Evolutionary conservation across 2,888 invertebrate species (phyloP).

Genomic region (Lasioglossum oenotherae): DNA sequence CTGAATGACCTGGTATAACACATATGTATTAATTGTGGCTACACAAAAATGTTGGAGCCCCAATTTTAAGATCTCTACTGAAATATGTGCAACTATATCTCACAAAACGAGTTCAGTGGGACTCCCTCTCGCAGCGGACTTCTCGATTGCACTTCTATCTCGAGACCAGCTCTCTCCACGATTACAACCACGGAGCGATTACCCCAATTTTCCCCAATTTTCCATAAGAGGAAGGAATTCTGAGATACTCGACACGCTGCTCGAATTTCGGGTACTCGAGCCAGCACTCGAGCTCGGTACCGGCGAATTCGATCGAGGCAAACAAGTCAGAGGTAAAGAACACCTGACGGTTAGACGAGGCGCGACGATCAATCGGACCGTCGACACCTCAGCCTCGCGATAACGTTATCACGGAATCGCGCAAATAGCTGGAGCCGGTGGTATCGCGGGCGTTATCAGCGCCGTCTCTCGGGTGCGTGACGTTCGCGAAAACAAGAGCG

Average conservation of each 20-base stretch:
- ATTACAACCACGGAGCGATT: background rate
- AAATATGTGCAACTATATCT: too few relatives aligned
- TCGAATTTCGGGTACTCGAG: background rate
- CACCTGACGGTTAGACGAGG: background rate
- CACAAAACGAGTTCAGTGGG: too few relatives aligned
- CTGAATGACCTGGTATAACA: too few relatives aligned
- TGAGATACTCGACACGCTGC: background rate
- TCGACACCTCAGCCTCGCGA: constrained; percentile 27
- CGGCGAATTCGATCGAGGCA: background rate
- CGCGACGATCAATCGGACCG: constrained; percentile 27
- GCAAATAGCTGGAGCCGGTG: constrained; percentile 38
- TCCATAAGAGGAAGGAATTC: background rate
- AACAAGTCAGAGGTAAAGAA: background rate
- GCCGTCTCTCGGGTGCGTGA: constrained; percentile 30
- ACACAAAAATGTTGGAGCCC: too few relatives aligned
- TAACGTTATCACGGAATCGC: constrained; percentile 52
- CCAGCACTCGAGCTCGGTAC: background rate
- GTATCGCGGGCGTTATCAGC: constrained; percentile 38
- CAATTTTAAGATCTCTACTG: too few relatives aligned
- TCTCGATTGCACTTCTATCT: background rate
- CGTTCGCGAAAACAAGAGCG: constrained; percentile 49
- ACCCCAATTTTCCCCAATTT: background rate
- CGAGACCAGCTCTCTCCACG: background rate
- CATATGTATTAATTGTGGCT: too few relatives aligned
- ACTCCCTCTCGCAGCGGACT: too few relatives aligned